Base-by-base conservation (phyloP, 2,797 vertebrate species). In the Ceryle rudis region DNA sequence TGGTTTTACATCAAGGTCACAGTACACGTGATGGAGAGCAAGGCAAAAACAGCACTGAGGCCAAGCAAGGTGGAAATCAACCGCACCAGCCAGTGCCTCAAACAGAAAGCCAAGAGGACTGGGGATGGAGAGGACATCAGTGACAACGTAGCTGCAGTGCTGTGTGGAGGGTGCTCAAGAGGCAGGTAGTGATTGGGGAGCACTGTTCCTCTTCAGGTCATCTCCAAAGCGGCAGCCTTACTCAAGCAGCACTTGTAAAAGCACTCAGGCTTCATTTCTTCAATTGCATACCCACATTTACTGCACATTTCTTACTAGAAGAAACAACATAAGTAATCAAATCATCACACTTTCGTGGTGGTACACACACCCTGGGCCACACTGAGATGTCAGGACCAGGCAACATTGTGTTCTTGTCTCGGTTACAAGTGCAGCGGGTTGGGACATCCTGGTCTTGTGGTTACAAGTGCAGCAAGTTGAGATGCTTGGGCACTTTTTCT, bases 1-100 rank as follows among this genome's bases (percentile, higher is more conserved):
- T 10, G 21, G 8, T 64, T 93, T 75, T 77, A 79, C 6, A 20
- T 51, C 42, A 46, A 66, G 84, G 51, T 55, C 62, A 65, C 33
- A 72, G 31, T 4, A 33, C 7, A 29, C 8, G 28, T 16, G 12
- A 35, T 1, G 33, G 41, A 93, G 28, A 83, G 54, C 10, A 70
- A 62, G 0, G 0, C 4, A 65, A 81, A 81, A 15, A 42, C 4
- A 5, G 26, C 44, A 41, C 0, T 47, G n/a, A 79, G 17, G 37
- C 29, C 54, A 72, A 25, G 31, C 8, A 64, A 93, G 13, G 18
- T 14, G 15, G 54, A 70, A 96, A 33, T 17, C 5, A 78, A 86
- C 81, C n/a, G 31, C 3, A 3, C 0, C 25, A 29, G 28, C 21
- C 22, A 10, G 47, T 26, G 14, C 37, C 62, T 55, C 54, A 35